Conservation (phyloP, 1,140 invertebrate genomes). For the Anastrepha ludens region DNA sequence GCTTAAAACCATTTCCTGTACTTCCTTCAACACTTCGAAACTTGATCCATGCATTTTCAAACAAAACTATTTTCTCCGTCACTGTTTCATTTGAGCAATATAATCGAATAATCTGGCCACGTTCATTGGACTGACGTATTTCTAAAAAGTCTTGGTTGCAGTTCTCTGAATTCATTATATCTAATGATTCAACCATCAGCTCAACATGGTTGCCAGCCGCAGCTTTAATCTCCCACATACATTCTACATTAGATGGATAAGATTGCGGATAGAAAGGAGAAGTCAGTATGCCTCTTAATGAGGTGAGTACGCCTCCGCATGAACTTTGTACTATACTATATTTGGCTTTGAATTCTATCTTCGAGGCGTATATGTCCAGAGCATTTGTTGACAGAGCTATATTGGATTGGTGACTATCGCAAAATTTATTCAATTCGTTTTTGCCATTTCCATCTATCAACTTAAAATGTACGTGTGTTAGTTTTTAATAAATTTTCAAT, state of each 20-base stretch:
- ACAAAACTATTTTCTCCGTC: slow-evolving; percentile 75
- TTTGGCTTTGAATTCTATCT: slow-evolving; percentile 61
- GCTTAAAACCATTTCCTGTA: slow-evolving; percentile 83
- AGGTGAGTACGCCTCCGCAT: slow-evolving; percentile 83
- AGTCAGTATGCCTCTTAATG: slow-evolving; percentile 80
- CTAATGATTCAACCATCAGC: slow-evolving; percentile 81
- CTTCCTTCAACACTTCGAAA: slow-evolving; percentile 84
- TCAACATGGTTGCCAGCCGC: slow-evolving; percentile 80
- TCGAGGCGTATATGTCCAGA: slow-evolving; percentile 57
- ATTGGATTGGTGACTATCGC: slow-evolving; percentile 60
- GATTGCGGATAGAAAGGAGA: slow-evolving; percentile 87
- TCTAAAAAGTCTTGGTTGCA: slow-evolving; percentile 92
- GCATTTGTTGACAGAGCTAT: slow-evolving; percentile 61
- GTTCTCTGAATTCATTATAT: slow-evolving; percentile 80
- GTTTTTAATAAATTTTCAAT: background rate
- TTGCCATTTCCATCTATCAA: slow-evolving; percentile 20
- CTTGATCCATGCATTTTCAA: slow-evolving; percentile 84
- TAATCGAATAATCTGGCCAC: slow-evolving; percentile 79
- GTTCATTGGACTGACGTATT: slow-evolving; percentile 80
- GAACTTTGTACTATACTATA: slow-evolving; percentile 71
- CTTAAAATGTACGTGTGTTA: background rate
- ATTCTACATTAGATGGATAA: slow-evolving; percentile 85
- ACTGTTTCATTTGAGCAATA: slow-evolving; percentile 83
- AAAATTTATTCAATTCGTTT: slow-evolving; percentile 53
- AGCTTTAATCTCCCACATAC: slow-evolving; percentile 84